Base-by-base conservation (phyloP, 2,888 invertebrate species). In the Sarcophaga caerulescens region DNA sequence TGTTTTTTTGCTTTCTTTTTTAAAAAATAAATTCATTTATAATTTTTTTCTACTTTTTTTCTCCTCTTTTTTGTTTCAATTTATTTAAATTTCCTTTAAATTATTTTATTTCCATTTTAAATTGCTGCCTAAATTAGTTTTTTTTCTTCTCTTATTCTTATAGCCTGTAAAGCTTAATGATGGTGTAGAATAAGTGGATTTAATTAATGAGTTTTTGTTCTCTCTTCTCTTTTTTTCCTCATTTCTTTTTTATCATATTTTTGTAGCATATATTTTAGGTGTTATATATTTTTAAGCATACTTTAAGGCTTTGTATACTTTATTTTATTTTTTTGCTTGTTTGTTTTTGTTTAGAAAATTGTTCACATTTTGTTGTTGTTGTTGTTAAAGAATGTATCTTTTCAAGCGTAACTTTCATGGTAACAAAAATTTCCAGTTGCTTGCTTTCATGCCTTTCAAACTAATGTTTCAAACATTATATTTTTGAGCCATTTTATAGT, bases 271-370 rank as follows among this genome's bases (percentile, higher is more conserved):
- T 62, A 66, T 60, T 66, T 60, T 71, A 71, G 85, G 75, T 79
- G 69, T 79, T 82, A 47, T 76, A 62, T 68, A 17, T 63, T 77
- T 69, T 23, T n/a, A 77, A 86, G 85, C 83, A 81, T 83, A 81
- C 73, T 86, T 83, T 71, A 44, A 77, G 83, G 85, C 75, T 81
- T 82, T 25, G 23, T 52, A 52, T 17, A 21, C 74, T 68, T 68
- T 23, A 65, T 35, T 35, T 35, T 35, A 35, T 8, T 35, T 35
- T 35, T 62, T 21, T 21, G 4, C 0, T 21, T n/a, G 62, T 19
- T 11, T 62, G 62, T 62, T 17, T 35, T 66, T 35, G 35, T 66
- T 23, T 44, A 52, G 52, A 52, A 52, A 52, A 52, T 47, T 47
- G 47, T 47, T 47, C 14, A 47, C 14, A 47, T 47, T 47, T 47